Percentiles rank a stretch among this genome's conserved stretches.
Conservation (phyloP, 2,888 invertebrate genomes). For the Lumbricus terrestris region DNA sequence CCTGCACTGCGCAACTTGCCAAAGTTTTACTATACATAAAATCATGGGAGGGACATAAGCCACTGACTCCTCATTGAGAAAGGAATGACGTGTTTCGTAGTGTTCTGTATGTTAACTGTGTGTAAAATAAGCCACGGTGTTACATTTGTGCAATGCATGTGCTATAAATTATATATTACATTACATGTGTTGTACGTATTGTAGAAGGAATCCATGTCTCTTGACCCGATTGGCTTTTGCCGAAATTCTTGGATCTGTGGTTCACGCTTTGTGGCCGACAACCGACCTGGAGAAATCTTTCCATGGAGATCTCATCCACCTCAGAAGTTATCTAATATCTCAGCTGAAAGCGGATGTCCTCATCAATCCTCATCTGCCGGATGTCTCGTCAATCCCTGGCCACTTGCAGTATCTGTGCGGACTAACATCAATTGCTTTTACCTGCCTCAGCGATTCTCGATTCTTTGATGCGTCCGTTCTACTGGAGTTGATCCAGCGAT, state of each 20-base stretch:
- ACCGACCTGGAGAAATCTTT: neutral
- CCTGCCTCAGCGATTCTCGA: neutral
- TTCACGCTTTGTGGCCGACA: neutral
- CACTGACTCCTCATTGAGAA: too few relatives aligned
- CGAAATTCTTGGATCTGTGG: neutral
- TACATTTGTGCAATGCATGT: too few relatives aligned
- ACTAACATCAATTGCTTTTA: neutral
- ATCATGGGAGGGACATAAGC: too few relatives aligned
- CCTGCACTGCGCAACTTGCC: too few relatives aligned
- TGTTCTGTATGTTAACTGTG: neutral
- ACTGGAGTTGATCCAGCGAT: neutral
- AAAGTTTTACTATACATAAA: too few relatives aligned
- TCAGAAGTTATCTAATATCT: neutral
- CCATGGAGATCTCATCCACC: neutral
- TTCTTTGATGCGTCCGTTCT: neutral
- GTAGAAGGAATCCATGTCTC: slow-evolving; percentile 19
- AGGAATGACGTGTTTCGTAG: too few relatives aligned
- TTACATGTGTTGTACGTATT: neutral
- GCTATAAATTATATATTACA: too few relatives aligned
- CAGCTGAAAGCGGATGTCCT: neutral
- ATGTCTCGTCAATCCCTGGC: neutral
- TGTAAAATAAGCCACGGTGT: too few relatives aligned
- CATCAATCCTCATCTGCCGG: neutral
- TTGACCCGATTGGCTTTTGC: slow-evolving; percentile 15
- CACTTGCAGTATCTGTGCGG: neutral